Percentiles rank a stretch among this genome's conserved stretches.
These are phyloP conservation scores for Rhynchonycteris naso DNA, from an alignment of 2,797 vertebrate species.

Conservation along the genomic window DNA sequence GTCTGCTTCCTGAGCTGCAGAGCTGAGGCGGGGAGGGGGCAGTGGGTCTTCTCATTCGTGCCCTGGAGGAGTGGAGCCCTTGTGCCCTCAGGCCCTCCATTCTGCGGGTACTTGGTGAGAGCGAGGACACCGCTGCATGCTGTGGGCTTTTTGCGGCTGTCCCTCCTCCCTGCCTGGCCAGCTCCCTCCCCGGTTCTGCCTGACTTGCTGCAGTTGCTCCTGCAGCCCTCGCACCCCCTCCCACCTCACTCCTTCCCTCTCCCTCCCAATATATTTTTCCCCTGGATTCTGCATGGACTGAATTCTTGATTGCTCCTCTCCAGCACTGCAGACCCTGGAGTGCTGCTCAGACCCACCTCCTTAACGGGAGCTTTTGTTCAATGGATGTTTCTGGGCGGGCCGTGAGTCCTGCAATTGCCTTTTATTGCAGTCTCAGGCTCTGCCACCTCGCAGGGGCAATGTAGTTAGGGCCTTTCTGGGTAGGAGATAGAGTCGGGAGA, in stretches of 20 bases:
- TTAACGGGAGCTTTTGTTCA: conserved; percentile 39
- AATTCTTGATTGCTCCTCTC: conserved; percentile 30
- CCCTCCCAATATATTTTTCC: not conserved
- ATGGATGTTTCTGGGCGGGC: conserved; percentile 35
- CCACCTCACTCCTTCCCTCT: not conserved
- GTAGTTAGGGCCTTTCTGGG: not conserved
- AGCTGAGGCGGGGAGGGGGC: rapidly evolving
- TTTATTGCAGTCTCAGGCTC: conserved; percentile 58
- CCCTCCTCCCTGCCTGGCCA: not conserved
- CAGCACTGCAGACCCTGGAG: conserved; percentile 19
- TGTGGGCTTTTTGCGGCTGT: not conserved
- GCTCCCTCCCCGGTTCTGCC: conserved; percentile 13
- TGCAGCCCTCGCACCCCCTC: not conserved
- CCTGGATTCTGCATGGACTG: not conserved
- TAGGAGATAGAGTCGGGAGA: not conserved
- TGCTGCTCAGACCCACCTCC: conserved; percentile 1
- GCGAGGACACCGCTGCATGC: rapidly evolving
- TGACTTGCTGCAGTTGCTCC: not conserved
- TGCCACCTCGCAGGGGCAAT: not conserved
- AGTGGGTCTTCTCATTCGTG: not conserved
- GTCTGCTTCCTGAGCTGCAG: not conserved
- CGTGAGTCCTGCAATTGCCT: conserved; percentile 16
- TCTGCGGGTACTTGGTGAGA: not conserved
- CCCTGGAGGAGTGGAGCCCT: not conserved
- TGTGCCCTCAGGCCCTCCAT: not conserved